Evolutionary conservation across 2,888 invertebrate species (phyloP), one percentile per base, ranked within the genome.

Genomic region (Pyralis farinalis): DNA sequence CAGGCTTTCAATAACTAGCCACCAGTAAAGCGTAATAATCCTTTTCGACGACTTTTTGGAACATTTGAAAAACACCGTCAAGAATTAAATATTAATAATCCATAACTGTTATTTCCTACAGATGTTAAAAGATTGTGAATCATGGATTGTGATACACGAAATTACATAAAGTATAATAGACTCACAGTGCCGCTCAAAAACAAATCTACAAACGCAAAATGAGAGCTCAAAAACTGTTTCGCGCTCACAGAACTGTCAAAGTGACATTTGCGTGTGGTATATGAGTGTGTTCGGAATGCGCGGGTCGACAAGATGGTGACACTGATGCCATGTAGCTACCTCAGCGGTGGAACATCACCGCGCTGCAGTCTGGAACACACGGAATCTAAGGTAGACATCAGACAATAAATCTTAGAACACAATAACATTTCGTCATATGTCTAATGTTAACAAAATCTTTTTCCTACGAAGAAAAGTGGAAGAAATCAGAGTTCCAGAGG

Each of bases 321-420:
- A 66, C 89, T 92, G 86, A 92, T 92, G 92, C 91, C 92, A 80
- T 92, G 91, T 82, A 91, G 90, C 80, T 92, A 91, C 84, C 83
- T 92, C 71, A 90, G 91, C 72, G 91, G 91, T 74, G 85, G 90
- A 52, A 84, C 88, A 61, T 87, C 90, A 55, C 85, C 91, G 68
- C 81, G 84, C 65, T 86, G 87, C 88, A 82, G 77, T 63, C 65
- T 87, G 80, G 88, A 87, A 55, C 84, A 85, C 75, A 59, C 79
- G 59, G 88, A 88, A 63, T 85, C 88, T 48, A 88, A 88, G 88
- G 88, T 88, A 21, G 12, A 25, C 71, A 86, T 85, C n/a, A 67
- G 63, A 48, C 2, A 16, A 16, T 3, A 2, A 16, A 16, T 46
- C 39, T 49, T 50, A 29, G 16, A 37, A 36, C 20, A 16, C 16